A percentile compares a stretch with the other conserved stretches of the same genome.
phyloP scores from a whole-genome alignment of 2,888 invertebrate species.

The Boloria euphrosyne region DNA sequence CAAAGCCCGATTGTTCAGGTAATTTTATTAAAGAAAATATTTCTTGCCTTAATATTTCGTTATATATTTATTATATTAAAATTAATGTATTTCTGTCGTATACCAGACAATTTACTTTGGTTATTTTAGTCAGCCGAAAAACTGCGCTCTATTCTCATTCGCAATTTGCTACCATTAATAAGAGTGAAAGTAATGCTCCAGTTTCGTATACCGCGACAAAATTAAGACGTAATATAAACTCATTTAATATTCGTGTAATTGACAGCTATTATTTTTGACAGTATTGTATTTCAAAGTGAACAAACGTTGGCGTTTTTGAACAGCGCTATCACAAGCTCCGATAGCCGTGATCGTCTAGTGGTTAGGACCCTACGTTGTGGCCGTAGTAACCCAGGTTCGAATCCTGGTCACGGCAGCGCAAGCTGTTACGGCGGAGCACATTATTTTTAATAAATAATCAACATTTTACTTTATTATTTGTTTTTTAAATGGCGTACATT shows the following conservation, averaged over 20 bases:
- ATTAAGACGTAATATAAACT: background rate
- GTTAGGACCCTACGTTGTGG: slow-evolving; percentile 90
- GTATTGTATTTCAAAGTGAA: slow-evolving; percentile 13
- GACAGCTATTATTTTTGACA: slow-evolving; percentile 19
- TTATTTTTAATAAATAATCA: slow-evolving; percentile 23
- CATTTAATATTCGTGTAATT: background rate
- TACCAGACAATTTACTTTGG: too few species aligned
- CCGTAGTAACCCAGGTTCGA: slow-evolving; percentile 90
- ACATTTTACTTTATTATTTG: background rate
- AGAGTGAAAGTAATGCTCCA: slow-evolving; percentile 21
- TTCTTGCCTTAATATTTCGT: too few species aligned
- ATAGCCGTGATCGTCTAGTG: slow-evolving; percentile 85
- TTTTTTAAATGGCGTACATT: background rate
- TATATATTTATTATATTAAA: too few species aligned
- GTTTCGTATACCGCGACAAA: slow-evolving; percentile 13
- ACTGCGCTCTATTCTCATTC: background rate
- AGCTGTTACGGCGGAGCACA: slow-evolving; percentile 56
- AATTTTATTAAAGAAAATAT: too few species aligned
- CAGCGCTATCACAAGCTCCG: slow-evolving; percentile 35
- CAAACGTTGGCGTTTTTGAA: slow-evolving; percentile 6
- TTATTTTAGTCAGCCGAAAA: too few species aligned
- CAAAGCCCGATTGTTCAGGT: too few species aligned
- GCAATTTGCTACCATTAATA: slow-evolving; percentile 13
- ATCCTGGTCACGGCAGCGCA: slow-evolving; percentile 85
- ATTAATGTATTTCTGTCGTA: too few species aligned